Evolutionary conservation across 2,113 vertebrate genomes (phyloP).

Genomic region (Callaeas wilsoni): DNA sequence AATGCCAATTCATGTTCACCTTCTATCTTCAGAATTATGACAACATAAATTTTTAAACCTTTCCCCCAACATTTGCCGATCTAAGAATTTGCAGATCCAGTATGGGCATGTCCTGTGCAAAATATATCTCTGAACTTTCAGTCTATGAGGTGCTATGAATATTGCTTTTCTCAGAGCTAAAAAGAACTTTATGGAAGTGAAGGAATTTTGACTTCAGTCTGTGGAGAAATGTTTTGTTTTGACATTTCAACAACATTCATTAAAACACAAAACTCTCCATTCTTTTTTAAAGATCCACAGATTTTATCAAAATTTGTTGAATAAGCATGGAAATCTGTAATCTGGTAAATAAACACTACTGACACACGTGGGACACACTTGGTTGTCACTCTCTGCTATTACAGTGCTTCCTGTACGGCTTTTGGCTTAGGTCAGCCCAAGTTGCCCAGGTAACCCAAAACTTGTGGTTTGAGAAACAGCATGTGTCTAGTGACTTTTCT

Average conservation of each 20-base stretch:
- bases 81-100: background rate
- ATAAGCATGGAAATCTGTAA: background rate
- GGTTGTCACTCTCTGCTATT: background rate
- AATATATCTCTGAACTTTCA: background rate
- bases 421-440: background rate
- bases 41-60: background rate
- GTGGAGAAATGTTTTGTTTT: background rate
- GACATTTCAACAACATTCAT: background rate
- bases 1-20: background rate
- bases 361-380: accelerated
- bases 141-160: background rate
- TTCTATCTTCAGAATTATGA: background rate
- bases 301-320: background rate
- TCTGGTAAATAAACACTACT: background rate
- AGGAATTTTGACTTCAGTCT: background rate
- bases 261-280: accelerated
- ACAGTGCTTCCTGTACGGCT: background rate
- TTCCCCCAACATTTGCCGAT: background rate
- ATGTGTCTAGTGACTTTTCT: background rate
- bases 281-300: background rate
- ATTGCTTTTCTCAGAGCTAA: background rate
- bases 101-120: background rate
- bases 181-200: background rate
- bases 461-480: background rate
- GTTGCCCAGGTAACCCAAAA: background rate